Evolutionary conservation across 2,888 invertebrate species (phyloP).

Genomic region (Ophraella communa): DNA sequence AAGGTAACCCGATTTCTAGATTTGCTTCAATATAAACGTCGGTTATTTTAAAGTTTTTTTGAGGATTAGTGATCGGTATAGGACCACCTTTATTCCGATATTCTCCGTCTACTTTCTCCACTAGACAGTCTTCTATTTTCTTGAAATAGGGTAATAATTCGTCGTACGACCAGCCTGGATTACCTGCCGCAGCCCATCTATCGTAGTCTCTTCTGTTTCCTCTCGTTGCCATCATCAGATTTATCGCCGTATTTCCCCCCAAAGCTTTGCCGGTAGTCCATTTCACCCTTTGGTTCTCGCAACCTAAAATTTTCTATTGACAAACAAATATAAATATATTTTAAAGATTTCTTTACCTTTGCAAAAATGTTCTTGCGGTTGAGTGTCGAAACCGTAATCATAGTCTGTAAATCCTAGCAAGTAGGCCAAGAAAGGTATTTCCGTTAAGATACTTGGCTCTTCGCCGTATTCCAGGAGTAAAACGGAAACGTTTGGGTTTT

Average conservation of each 20-base stretch:
- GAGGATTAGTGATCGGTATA: constrained; percentile 53
- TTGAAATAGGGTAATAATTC: constrained; percentile 60
- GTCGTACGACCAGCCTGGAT: constrained; percentile 63
- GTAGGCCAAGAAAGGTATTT: constrained; percentile 8
- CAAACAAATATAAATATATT: no score
- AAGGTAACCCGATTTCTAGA: constrained; percentile 69
- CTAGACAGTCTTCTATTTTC: constrained; percentile 55
- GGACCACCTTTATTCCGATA: constrained; percentile 58
- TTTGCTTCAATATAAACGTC: constrained; percentile 68
- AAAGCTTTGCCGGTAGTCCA: constrained; percentile 17
- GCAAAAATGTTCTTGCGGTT: constrained; percentile 54
- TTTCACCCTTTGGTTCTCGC: not conserved
- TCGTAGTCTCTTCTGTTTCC: constrained; percentile 75
- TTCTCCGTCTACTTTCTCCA: constrained; percentile 44
- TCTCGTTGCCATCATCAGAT: constrained; percentile 78
- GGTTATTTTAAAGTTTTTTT: constrained; percentile 58
- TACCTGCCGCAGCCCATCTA: constrained; percentile 66
- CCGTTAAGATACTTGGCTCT: constrained; percentile 1
- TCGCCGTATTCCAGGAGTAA: not conserved
- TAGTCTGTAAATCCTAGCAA: constrained; percentile 39
- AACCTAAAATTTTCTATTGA: constrained; percentile 5
- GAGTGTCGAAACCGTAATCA: constrained; percentile 51
- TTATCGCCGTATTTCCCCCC: constrained; percentile 80
- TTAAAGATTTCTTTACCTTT: no score
- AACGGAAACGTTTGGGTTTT: not conserved